A percentile compares a stretch with the other conserved stretches of the same genome.
Evolutionary conservation across 1,140 invertebrate genomes (phyloP).

Genomic region (Camponotus floridanus): DNA sequence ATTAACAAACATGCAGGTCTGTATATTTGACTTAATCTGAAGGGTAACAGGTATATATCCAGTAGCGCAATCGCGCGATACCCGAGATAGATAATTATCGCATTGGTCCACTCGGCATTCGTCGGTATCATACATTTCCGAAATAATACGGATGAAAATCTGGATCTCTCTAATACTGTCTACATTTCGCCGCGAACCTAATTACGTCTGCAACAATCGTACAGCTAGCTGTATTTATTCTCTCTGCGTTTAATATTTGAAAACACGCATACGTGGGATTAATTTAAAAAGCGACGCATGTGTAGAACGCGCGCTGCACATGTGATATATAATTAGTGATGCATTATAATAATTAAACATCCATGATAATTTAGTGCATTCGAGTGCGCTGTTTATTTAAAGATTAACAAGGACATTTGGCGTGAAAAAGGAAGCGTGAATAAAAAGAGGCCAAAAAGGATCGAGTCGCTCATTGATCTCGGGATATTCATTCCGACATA

Average conservation of each 20-base stretch:
- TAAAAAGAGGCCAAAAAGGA: background rate
- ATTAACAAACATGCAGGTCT: background rate
- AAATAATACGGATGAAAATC: conserved; percentile 50
- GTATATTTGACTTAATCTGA: conserved; percentile 19
- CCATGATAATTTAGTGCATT: too few relatives aligned
- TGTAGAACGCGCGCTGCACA: too few relatives aligned
- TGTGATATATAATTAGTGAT: too few relatives aligned
- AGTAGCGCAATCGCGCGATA: conserved; percentile 35
- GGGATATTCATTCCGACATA: background rate
- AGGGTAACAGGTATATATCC: background rate
- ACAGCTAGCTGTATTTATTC: background rate
- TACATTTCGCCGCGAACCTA: conserved; percentile 6
- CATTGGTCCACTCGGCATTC: conserved; percentile 30
- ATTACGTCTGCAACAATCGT: conserved; percentile 6
- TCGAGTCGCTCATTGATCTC: background rate
- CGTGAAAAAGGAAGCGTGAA: too few relatives aligned
- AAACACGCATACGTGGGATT: background rate
- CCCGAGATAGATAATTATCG: conserved; percentile 43
- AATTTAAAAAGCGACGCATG: background rate
- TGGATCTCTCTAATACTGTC: conserved; percentile 37
- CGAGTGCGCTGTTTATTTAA: background rate
- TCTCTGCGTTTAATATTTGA: background rate
- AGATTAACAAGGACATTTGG: background rate
- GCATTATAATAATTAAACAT: too few relatives aligned
- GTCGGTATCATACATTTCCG: conserved; percentile 43